Conservation (phyloP, 2,888 invertebrate genomes). For the Diarsia brunnea region DNA sequence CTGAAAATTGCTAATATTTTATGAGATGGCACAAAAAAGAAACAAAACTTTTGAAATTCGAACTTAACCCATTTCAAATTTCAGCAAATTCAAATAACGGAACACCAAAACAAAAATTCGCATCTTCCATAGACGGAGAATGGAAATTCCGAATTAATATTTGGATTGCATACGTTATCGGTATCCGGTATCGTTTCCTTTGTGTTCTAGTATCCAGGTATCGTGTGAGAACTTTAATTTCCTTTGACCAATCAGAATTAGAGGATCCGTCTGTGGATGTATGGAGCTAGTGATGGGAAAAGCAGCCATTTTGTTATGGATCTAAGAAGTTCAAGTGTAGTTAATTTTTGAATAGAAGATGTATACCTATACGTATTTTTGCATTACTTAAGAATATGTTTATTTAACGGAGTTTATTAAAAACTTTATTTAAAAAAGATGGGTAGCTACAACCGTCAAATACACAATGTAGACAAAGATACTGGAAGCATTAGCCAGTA, state of each 20-base stretch:
- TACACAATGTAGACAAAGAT: neutral
- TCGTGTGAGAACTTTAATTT: constrained; percentile 70
- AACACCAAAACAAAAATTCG: constrained; percentile 64
- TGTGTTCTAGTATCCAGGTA: constrained; percentile 64
- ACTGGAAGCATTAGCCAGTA: neutral
- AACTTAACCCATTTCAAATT: neutral
- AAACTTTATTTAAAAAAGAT: neutral
- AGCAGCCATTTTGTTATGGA: constrained; percentile 21
- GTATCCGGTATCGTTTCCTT: constrained; percentile 73
- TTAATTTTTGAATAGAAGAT: neutral
- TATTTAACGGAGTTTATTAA: neutral
- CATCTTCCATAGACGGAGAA: constrained; percentile 65
- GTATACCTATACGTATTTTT: neutral
- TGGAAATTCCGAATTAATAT: constrained; percentile 84
- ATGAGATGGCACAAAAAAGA: neutral
- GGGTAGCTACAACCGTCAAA: neutral
- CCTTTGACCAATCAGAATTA: constrained; percentile 82
- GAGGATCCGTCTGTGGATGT: constrained; percentile 39
- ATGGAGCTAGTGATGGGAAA: constrained; percentile 17
- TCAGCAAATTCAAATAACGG: constrained; percentile 20
- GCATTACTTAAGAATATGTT: neutral
- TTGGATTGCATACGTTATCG: constrained; percentile 68
- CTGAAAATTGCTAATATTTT: neutral
- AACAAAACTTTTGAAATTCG: neutral
- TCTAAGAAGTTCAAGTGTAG: constrained; percentile 5